Base-by-base conservation (phyloP, 37 sponge, comb jelly and placozoan species). In the Beroe forskalii region DNA sequence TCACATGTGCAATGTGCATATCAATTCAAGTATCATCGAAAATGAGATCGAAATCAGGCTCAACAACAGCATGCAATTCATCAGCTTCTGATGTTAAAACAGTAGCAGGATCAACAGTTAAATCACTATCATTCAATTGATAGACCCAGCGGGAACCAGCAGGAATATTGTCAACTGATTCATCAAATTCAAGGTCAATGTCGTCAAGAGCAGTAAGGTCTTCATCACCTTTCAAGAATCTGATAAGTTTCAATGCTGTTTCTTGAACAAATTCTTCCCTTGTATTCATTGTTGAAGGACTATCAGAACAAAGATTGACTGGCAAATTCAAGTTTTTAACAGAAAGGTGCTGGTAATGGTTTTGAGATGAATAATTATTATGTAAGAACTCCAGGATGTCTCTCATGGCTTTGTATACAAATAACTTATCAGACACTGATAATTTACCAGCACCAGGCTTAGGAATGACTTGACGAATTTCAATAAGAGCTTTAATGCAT, bases 1-100 rank as follows among this genome's bases (percentile, higher is more conserved):
- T n/a, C n/a, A n/a, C n/a, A n/a, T n/a, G n/a, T n/a, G n/a, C n/a
- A n/a, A n/a, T n/a, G n/a, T n/a, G n/a, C n/a, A n/a, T n/a, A n/a
- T n/a, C n/a, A n/a, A n/a, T n/a, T n/a, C n/a, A n/a, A n/a, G 72
- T 12, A 69, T 69, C 72, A 32, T 69, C 72, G 32, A 69, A 69
- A 20, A 6, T 37, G 32, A 69, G 72, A 8, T 64, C 66, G 17
- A 64, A 30, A 36, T 69, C 72, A 36, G 72, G 72, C 38, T 69
- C 72, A 32, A 69, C 32, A 14, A 69, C 27, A 69, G 37, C 72
- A 1, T 36, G 17, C 14, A 64, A 22, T 3, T 64, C 66, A 6
- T 64, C 66, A n/a, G 31, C 66, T 8, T 64, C 66, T 35, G 4
- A 33, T 2, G 17, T 3, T 28, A 69, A 4, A 20, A 69, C 38